Conservation (phyloP, 2,113 vertebrate genomes). For the Corythornis vintsioides region DNA sequence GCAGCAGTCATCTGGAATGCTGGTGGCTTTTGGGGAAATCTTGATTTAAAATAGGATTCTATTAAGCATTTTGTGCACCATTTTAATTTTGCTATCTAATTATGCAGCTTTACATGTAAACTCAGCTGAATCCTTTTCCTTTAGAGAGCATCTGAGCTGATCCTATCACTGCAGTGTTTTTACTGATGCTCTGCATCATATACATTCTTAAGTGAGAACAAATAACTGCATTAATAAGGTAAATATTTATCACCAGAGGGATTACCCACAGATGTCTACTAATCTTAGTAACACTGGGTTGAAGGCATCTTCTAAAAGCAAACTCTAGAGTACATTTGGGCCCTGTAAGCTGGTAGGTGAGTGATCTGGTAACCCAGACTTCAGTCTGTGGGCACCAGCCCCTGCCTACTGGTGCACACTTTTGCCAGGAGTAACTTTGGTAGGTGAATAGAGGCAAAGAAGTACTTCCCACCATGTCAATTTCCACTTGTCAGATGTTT, state of each 20-base stretch:
- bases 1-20: not conserved
- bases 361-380: not conserved
- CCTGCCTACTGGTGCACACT: not conserved
- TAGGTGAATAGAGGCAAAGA: not conserved
- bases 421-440: not conserved
- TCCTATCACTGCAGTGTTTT: not conserved
- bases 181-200: not conserved
- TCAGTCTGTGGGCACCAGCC: not conserved
- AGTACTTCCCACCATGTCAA: not conserved
- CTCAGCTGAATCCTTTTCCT: not conserved
- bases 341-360: not conserved
- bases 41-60: not conserved
- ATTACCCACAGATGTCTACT: not conserved
- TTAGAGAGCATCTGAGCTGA: not conserved
- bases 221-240: not conserved
- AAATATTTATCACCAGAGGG: slow-evolving; percentile 11
- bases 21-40: not conserved
- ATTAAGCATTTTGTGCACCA: not conserved
- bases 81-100: slow-evolving; percentile 24
- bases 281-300: slow-evolving; percentile 20
- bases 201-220: slow-evolving; percentile 8
- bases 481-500: not conserved
- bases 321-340: not conserved
- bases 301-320: not conserved
- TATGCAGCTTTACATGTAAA: not conserved